Evolutionary conservation across 2,113 vertebrate species (phyloP).

Genomic region (Suricata suricatta): DNA sequence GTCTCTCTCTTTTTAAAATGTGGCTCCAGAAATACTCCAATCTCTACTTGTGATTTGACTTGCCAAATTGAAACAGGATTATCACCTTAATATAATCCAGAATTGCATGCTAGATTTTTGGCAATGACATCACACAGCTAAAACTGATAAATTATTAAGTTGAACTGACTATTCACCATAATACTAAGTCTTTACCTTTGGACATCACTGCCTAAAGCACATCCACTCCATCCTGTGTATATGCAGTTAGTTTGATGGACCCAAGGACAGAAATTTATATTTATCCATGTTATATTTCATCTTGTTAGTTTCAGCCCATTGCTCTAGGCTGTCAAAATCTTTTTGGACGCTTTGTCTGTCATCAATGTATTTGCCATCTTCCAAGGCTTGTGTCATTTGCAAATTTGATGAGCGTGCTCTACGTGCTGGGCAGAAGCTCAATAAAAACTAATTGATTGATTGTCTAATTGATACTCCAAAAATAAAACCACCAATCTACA

Average conservation of each 20-base stretch:
- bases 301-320: conserved; percentile 45
- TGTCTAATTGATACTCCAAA: conserved; percentile 50
- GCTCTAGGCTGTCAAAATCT: conserved; percentile 58
- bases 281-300: conserved; percentile 11
- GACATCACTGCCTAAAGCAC: neutral
- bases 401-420: conserved; percentile 62
- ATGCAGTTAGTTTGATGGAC: neutral
- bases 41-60: neutral
- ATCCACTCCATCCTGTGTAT: neutral
- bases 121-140: neutral
- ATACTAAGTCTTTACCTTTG: neutral
- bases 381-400: conserved; percentile 53
- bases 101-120: neutral
- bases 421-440: neutral
- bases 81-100: neutral
- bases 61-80: neutral
- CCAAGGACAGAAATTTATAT: conserved; percentile 2
- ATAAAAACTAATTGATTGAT: conserved; percentile 34
- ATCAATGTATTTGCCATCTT: conserved; percentile 34
- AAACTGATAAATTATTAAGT: neutral
- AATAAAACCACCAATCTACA: conserved; percentile 43
- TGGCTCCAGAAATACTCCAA: neutral
- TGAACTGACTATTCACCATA: neutral
- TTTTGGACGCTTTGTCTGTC: conserved; percentile 42
- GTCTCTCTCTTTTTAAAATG: conserved; percentile 3